A percentile compares a stretch with the other conserved stretches of the same genome.
phyloP scores from a whole-genome alignment of 2,113 vertebrate genomes.

The Eurystomus gularis region DNA sequence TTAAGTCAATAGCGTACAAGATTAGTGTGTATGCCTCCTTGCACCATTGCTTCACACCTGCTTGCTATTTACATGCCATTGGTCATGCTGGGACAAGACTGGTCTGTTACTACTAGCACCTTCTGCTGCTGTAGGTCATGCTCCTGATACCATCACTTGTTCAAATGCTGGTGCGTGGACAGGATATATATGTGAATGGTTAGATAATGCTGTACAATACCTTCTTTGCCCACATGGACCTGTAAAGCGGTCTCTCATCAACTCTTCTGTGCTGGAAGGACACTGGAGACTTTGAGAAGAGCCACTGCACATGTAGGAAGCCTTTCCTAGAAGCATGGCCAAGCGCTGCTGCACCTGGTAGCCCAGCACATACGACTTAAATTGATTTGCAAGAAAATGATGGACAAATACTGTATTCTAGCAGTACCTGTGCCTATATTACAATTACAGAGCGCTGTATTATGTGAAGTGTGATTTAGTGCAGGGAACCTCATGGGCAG shows the following conservation, averaged over 20 bases:
- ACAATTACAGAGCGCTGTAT: neutral
- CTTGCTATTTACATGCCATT: neutral
- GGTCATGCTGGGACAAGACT: neutral
- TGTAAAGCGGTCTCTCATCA: neutral
- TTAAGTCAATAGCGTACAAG: rapidly evolving
- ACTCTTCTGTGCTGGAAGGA: neutral
- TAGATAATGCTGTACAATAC: neutral
- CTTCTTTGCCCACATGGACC: neutral
- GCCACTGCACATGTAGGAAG: neutral
- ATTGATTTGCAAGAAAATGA: neutral
- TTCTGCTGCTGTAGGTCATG: neutral
- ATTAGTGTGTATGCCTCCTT: neutral
- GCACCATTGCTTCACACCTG: neutral
- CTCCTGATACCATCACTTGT: neutral
- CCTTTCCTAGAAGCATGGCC: neutral
- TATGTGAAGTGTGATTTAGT: neutral
- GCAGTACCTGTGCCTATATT: neutral
- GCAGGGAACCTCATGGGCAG: neutral
- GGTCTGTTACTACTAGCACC: neutral
- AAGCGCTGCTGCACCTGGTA: neutral
- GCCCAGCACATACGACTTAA: neutral
- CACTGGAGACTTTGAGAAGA: neutral
- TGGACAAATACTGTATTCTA: neutral
- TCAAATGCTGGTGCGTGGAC: neutral
- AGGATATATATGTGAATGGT: neutral